Evolutionary conservation across 2,888 invertebrate genomes (phyloP), one percentile per base, ranked within the genome.

Genomic region (Plebejus argus): DNA sequence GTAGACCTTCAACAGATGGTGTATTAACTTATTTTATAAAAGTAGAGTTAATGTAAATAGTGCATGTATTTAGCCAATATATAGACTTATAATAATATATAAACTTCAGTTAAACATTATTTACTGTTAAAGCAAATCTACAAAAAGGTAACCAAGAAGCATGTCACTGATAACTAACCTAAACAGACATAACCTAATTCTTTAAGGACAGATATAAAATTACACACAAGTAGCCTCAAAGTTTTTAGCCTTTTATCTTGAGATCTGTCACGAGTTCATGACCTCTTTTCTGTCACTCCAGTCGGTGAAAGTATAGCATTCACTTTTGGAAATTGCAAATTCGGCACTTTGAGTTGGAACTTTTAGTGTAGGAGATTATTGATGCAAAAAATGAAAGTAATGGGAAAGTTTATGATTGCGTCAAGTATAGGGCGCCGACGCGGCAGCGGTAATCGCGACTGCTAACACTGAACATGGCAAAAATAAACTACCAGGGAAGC

Each of bases 291-390:
- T 28, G 18, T 76, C 39, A 56, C 39, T 76, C 20, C 45, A 72
- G 76, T 33, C 18, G 84, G 92, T 91, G 92, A 92, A 92, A 92
- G 92, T 66, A 66, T 91, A 83, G 85, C 91, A 91, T 91, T 92
- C 91, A 89, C 91, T 91, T 90, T 83, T 76, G 20, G 74, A 76
- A 45, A 66, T 61, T 20, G 61, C 58, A 76, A 76, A 66, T 66
- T 20, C 12, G 23, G 10, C 23, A 61, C 23, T 61, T 28, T 66
- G 4, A 28, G 66, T 18, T 33, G 58, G 12, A 23, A 23, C 28
- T 15, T 66, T 66, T 61, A 20, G 10, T n/a, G 10, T 12, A 49
- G 3, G 45, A 49, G 28, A 49, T 20, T 53, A 23, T 2, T 28
- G 23, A 74, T 53, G 28, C 33, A 33, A 33, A 75, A 76, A 56